Evolutionary conservation across 2,113 vertebrate genomes (phyloP).

Genomic region (Megalops atlanticus): DNA sequence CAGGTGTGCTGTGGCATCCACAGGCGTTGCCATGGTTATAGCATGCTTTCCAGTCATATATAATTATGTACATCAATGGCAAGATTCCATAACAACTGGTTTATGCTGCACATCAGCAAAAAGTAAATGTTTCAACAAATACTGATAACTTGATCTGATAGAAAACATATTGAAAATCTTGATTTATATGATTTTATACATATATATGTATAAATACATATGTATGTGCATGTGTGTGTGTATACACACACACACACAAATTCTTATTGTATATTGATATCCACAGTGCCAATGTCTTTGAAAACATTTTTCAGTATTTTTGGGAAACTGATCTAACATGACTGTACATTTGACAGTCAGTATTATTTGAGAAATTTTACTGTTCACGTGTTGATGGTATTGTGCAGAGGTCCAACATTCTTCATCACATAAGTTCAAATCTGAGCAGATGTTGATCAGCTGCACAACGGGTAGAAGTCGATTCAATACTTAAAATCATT

Average conservation of each 20-base stretch:
- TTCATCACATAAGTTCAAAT: too few species aligned
- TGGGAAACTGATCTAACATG: background rate
- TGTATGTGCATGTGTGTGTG: background rate
- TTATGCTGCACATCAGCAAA: background rate
- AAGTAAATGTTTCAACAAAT: background rate
- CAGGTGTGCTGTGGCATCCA: conserved; percentile 56
- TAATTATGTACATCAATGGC: conserved; percentile 57
- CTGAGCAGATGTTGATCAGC: too few species aligned
- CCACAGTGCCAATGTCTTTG: background rate
- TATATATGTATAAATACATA: too few species aligned
- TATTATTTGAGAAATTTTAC: too few species aligned
- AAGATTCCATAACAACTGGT: conserved; percentile 36
- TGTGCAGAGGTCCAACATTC: too few species aligned
- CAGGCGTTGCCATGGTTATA: conserved; percentile 61
- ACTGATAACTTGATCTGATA: too few species aligned
- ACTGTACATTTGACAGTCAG: background rate
- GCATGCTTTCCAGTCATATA: conserved; percentile 49
- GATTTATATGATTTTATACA: too few species aligned
- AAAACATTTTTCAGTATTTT: too few species aligned
- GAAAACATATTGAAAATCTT: too few species aligned
- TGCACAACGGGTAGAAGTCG: too few species aligned
- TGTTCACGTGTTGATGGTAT: too few species aligned
- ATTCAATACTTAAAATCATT: too few species aligned
- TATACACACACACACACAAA: background rate
- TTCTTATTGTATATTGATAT: background rate